These are phyloP conservation scores for Paralinhomoeus sp. DNA, from an alignment of 2,888 invertebrate species.

Conservation along the genomic window DNA sequence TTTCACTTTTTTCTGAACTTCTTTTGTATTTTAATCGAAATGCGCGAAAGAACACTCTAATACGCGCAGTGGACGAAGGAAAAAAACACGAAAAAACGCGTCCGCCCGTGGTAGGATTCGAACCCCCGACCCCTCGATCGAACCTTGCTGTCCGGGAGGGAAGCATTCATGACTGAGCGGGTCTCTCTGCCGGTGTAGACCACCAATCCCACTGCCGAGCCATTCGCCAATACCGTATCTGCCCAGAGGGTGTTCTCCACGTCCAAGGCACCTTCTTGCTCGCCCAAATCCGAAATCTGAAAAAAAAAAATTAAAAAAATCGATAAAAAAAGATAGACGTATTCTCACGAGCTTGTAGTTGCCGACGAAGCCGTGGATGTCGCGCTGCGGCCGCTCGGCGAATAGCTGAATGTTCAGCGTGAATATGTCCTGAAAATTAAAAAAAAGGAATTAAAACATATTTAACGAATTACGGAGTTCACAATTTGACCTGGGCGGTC, in stretches of 20 bases:
- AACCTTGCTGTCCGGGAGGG: conserved; percentile 76
- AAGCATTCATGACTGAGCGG: conserved; percentile 89
- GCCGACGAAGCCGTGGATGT: conserved; percentile 88
- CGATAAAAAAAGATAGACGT: too few species aligned
- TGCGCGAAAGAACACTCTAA: too few species aligned
- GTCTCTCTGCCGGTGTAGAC: conserved; percentile 89
- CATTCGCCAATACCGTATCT: conserved; percentile 76
- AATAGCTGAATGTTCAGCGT: conserved; percentile 62
- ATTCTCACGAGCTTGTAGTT: conserved; percentile 38
- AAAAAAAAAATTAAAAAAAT: background rate
- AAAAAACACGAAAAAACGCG: too few species aligned
- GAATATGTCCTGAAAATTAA: conserved; percentile 28
- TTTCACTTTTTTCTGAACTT: background rate
- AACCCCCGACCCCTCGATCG: background rate
- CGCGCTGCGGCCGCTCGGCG: conserved; percentile 88
- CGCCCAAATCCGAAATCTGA: background rate
- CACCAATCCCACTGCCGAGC: conserved; percentile 61
- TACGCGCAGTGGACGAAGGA: too few species aligned
- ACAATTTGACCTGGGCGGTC: too few species aligned
- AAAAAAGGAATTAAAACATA: too few species aligned
- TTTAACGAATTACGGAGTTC: too few species aligned
- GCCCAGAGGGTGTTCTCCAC: conserved; percentile 93
- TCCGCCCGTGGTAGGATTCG: too few species aligned
- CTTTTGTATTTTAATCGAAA: too few species aligned
- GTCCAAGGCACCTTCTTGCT: conserved; percentile 39